Percentiles rank a stretch among this genome's conserved stretches.
These are phyloP conservation scores for Macroglossus sobrinus DNA, from an alignment of 2,113 vertebrate species.

Conservation along the genomic window DNA sequence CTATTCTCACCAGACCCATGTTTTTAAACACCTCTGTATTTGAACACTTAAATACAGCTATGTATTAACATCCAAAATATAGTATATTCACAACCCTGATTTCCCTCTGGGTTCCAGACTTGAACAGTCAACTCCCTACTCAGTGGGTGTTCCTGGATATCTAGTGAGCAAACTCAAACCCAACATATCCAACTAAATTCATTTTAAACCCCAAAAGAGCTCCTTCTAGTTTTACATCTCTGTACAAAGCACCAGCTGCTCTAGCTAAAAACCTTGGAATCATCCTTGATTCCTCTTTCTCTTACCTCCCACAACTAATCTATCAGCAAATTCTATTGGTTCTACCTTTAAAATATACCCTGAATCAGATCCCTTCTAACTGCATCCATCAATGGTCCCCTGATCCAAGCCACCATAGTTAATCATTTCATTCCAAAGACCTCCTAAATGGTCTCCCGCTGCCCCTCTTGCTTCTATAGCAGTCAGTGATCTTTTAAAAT, in stretches of 20 bases:
- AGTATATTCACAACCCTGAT: not conserved
- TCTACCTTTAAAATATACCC: not conserved
- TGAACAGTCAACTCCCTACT: not conserved
- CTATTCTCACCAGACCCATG: not conserved
- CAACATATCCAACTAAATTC: conserved; percentile 2
- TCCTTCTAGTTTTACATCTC: conserved; percentile 14
- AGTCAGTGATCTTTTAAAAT: not conserved
- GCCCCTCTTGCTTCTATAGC: not conserved
- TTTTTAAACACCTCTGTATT: not conserved
- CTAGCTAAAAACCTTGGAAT: not conserved
- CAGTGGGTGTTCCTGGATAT: not conserved
- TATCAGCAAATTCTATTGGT: not conserved
- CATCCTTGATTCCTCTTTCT: not conserved
- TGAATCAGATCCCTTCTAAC: not conserved
- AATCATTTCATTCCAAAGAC: not conserved
- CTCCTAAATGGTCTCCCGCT: not conserved
- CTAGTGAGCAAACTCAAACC: not conserved
- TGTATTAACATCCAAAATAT: not conserved
- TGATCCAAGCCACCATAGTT: not conserved
- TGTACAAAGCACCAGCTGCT: not conserved
- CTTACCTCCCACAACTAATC: not conserved
- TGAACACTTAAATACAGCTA: not conserved
- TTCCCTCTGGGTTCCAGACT: not conserved
- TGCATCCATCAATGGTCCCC: not conserved
- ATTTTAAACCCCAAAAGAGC: not conserved